phyloP scores from a whole-genome alignment of 2,113 vertebrate species.

The Lipotes vexillifer region DNA sequence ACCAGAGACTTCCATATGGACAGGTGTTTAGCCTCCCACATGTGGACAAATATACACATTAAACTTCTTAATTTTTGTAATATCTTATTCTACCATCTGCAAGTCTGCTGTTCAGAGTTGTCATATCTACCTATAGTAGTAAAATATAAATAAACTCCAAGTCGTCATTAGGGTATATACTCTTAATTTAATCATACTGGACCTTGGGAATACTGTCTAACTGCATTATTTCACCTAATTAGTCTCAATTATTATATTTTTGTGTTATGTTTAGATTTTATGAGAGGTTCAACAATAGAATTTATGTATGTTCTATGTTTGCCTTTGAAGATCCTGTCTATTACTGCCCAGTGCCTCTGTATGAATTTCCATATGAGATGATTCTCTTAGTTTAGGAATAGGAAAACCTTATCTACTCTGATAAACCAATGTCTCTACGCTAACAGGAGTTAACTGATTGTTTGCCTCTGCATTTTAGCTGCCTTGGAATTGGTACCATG shows the following conservation, averaged over 20 bases:
- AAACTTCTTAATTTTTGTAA: neutral
- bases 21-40: neutral
- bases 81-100: neutral
- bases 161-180: neutral
- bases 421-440: neutral
- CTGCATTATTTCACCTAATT: neutral
- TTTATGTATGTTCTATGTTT: neutral
- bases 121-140: neutral
- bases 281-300: neutral
- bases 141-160: neutral
- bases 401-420: neutral
- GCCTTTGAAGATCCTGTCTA: neutral
- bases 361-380: neutral
- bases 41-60: neutral
- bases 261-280: neutral
- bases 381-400: neutral
- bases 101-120: neutral
- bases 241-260: constrained; percentile 11
- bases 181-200: neutral
- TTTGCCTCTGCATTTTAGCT: neutral
- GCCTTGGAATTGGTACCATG: neutral
- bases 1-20: neutral
- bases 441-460: neutral
- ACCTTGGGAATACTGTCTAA: neutral
- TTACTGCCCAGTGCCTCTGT: neutral